phyloP scores from a whole-genome alignment of 2,113 vertebrate species.

The Pygoscelis antarcticus region DNA sequence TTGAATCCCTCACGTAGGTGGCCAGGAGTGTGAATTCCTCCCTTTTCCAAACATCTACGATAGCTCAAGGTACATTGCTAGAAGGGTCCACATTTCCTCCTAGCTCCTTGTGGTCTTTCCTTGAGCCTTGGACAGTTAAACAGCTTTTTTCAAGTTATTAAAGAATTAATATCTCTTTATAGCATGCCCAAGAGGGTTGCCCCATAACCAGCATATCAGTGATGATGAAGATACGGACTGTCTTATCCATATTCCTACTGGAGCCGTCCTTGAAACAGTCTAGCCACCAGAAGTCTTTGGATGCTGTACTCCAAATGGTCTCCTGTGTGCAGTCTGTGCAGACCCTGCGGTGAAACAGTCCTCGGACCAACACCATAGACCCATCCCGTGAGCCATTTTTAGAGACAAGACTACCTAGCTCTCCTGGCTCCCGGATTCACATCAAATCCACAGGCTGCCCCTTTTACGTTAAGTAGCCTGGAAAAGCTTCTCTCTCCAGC shows the following conservation, averaged over 20 bases:
- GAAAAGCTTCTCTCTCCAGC: background rate
- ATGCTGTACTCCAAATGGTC: background rate
- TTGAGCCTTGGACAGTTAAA: background rate
- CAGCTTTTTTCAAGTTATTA: background rate
- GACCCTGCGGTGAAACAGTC: background rate
- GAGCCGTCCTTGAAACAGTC: background rate
- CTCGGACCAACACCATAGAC: background rate
- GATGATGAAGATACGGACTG: background rate
- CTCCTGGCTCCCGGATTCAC: background rate
- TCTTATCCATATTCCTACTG: background rate
- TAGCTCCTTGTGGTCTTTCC: background rate
- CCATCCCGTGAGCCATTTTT: fast-evolving
- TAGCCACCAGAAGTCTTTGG: background rate
- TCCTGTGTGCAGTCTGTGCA: background rate
- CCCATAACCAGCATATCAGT: background rate
- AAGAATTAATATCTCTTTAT: background rate
- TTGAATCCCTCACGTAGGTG: background rate
- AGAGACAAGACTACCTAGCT: background rate
- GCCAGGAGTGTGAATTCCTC: background rate
- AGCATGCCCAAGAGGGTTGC: background rate
- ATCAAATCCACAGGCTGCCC: background rate
- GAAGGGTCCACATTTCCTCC: background rate
- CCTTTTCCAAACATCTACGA: background rate
- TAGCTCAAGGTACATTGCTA: background rate
- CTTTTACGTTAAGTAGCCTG: background rate